phyloP scores from a whole-genome alignment of 2,888 invertebrate genomes.

The Callyntrura sp. region DNA sequence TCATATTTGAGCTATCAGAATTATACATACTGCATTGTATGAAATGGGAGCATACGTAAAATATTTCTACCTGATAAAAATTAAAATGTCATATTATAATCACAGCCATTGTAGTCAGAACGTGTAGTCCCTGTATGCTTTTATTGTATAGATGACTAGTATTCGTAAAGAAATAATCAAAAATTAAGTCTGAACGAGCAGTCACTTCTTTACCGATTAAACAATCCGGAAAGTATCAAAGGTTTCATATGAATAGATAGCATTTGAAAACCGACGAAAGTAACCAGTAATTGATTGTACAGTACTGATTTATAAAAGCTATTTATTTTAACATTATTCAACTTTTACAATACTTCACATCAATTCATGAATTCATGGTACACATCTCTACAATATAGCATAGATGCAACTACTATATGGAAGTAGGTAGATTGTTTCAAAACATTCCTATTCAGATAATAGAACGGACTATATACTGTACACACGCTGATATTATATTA shows the following conservation, averaged over 20 bases:
- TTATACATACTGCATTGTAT: background rate
- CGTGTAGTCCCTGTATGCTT: conserved; percentile 1
- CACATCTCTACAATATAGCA: background rate
- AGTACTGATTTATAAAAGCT: background rate
- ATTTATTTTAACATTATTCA: background rate
- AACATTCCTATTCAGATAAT: conserved; percentile 13
- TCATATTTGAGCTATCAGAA: background rate
- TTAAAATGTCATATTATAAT: conserved; percentile 31
- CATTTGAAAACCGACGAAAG: background rate
- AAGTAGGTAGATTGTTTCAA: background rate
- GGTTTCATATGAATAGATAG: background rate
- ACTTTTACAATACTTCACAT: background rate
- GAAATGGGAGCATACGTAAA: conserved; percentile 28
- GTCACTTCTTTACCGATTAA: conserved; percentile 2
- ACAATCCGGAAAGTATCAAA: background rate
- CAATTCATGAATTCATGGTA: background rate
- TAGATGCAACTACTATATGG: background rate
- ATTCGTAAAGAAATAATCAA: conserved; percentile 16
- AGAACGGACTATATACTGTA: background rate
- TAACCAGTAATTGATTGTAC: background rate
- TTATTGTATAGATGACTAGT: conserved; percentile 23
- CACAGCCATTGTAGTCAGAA: conserved; percentile 17
- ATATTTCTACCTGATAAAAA: conserved; percentile 39
- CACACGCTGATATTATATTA: conserved; percentile 23
- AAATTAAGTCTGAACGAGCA: background rate